A percentile compares a stretch with the other conserved stretches of the same genome.
phyloP scores from a whole-genome alignment of 2,888 invertebrate genomes.

The Agriopis leucophaearia region DNA sequence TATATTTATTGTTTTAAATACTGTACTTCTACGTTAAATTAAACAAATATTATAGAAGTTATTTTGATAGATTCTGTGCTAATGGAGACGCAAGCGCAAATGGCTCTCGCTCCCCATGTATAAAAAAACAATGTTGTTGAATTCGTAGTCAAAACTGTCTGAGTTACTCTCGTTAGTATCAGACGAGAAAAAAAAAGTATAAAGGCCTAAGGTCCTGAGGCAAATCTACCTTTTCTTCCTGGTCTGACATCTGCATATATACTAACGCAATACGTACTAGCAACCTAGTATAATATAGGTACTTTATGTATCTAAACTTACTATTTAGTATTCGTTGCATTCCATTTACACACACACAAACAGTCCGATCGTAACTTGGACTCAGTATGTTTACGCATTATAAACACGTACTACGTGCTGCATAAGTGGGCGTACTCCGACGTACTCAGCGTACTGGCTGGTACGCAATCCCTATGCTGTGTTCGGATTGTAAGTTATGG shows the following conservation, averaged over 20 bases:
- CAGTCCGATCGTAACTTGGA: conserved; percentile 34
- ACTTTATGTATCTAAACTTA: not conserved
- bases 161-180: no score
- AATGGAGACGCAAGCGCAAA: no score
- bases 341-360: conserved; percentile 32
- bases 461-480: conserved; percentile 34
- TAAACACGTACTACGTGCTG: conserved; percentile 40
- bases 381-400: conserved; percentile 40
- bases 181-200: no score
- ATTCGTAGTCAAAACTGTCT: no score
- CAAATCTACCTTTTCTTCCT: no score
- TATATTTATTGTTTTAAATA: conserved; percentile 2
- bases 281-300: not conserved
- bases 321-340: conserved; percentile 17
- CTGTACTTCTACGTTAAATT: not conserved
- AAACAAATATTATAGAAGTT: no score
- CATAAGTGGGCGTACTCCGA: conserved; percentile 18
- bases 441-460: conserved; percentile 4
- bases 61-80: no score
- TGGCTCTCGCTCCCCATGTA: no score
- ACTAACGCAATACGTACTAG: no score
- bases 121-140: no score
- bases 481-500: conserved; percentile 33
- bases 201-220: no score
- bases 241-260: no score